A percentile compares a stretch with the other conserved stretches of the same genome.
These are phyloP conservation scores for Epirrita christyi DNA, from an alignment of 2,888 invertebrate species.

Conservation along the genomic window DNA sequence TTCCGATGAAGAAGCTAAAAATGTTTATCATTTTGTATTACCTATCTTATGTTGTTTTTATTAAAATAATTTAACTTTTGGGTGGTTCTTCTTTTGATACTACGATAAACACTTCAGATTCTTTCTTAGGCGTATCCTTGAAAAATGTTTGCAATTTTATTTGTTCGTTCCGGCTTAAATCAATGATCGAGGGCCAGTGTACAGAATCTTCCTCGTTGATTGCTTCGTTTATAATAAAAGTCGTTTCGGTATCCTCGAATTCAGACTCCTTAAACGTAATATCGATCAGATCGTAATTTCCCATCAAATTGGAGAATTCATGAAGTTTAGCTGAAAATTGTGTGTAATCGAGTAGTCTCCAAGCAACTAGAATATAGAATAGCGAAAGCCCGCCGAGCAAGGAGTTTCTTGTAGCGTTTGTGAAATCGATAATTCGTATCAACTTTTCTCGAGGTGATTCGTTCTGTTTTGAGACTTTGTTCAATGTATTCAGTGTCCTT, in stretches of 20 bases:
- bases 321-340: constrained; percentile 68
- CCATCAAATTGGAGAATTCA: constrained; percentile 67
- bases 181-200: constrained; percentile 55
- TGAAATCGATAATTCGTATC: constrained; percentile 52
- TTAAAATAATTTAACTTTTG: constrained; percentile 9
- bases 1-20: constrained; percentile 50
- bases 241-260: constrained; percentile 30
- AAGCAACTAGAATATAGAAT: constrained; percentile 58
- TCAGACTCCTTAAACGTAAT: constrained; percentile 39
- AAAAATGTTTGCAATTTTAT: constrained; percentile 49
- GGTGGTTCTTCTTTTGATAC: background rate
- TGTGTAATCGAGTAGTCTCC: constrained; percentile 62
- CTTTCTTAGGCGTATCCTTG: constrained; percentile 40
- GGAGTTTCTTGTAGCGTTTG: constrained; percentile 64
- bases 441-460: constrained; percentile 52
- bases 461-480: constrained; percentile 28
- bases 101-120: too few species aligned
- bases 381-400: constrained; percentile 65
- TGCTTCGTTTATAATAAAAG: constrained; percentile 34
- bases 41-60: constrained; percentile 4
- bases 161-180: constrained; percentile 52
- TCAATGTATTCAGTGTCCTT: constrained; percentile 48
- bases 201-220: constrained; percentile 39
- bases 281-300: constrained; percentile 62
- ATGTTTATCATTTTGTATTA: constrained; percentile 56